phyloP scores from a whole-genome alignment of 2,888 invertebrate genomes.

The Ophonus ardosiacus region DNA sequence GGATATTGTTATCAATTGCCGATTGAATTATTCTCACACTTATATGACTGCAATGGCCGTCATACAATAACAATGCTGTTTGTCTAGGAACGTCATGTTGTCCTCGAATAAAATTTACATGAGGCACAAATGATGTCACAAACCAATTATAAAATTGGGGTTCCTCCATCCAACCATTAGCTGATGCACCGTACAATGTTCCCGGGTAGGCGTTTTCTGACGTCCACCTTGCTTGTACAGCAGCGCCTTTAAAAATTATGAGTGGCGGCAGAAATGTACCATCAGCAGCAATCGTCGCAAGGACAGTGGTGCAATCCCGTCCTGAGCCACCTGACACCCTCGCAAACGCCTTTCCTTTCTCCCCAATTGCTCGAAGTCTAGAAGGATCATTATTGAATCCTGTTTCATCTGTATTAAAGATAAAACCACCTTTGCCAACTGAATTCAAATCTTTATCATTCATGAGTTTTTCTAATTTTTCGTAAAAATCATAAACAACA shows the following conservation, averaged over 20 bases:
- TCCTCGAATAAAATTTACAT: conserved; percentile 59
- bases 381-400: neutral
- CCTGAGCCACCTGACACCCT: neutral
- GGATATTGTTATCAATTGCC: neutral
- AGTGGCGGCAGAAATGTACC: neutral
- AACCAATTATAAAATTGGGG: neutral
- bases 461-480: conserved; percentile 57
- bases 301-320: neutral
- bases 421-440: too few species aligned
- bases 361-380: neutral
- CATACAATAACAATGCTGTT: conserved; percentile 64
- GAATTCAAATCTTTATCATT: neutral
- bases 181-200: neutral
- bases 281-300: neutral
- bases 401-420: neutral
- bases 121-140: conserved; percentile 22
- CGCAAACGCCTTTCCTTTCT: neutral
- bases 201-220: neutral
- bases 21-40: neutral
- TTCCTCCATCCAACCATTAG: neutral
- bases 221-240: neutral
- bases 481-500: conserved; percentile 66
- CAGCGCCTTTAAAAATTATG: neutral
- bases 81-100: conserved; percentile 60
- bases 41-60: conserved; percentile 62